Evolutionary conservation across 2,888 invertebrate species (phyloP), one percentile per base, ranked within the genome.

Genomic region (Euproctis similis): DNA sequence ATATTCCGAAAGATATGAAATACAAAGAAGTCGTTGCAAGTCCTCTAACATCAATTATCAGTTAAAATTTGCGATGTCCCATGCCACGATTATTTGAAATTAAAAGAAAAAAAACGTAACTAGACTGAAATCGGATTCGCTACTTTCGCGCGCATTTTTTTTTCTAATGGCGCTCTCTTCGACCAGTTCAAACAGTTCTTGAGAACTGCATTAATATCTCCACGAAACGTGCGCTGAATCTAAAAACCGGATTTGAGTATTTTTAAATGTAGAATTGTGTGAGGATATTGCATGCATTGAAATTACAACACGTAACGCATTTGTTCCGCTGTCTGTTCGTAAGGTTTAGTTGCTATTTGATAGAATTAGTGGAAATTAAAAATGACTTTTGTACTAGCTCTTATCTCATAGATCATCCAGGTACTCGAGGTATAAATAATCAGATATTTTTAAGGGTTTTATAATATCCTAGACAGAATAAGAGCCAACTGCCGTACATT

Each of bases 121-220:
- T 16, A 29, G 22, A 34, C 19, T 23, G 25, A 29, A 24, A 12
- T 14, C 14, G 4, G 4, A 14, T 4, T 14, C 4, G 6, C 4
- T 14, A 14, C 14, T 14, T 14, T 23, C 31, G 24, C 14, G 6
- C 3, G 8, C 9, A 32, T 34, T 30, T 46, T 45, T 36, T 39
- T 36, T 20, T 25, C 36, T 40, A 46, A 44, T 53, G 41, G 54
- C 41, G 24, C 31, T 26, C 30, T 18, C 23, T 27, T 33, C 37
- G 34, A 39, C 42, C 34, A 52, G 54, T 50, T 46, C 54, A 57
- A 64, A 63, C 53, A 56, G 27, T 30, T 46, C 46, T 41, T 31
- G 31, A 34, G 36, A 22, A 19, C 40, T 59, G 61, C 63, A 62
- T 64, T 63, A 63, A 60, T 59, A 63, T 60, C 54, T 46, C 34